phyloP scores from a whole-genome alignment of 1,140 invertebrate genomes.

The Sweltsa coloradensis region DNA sequence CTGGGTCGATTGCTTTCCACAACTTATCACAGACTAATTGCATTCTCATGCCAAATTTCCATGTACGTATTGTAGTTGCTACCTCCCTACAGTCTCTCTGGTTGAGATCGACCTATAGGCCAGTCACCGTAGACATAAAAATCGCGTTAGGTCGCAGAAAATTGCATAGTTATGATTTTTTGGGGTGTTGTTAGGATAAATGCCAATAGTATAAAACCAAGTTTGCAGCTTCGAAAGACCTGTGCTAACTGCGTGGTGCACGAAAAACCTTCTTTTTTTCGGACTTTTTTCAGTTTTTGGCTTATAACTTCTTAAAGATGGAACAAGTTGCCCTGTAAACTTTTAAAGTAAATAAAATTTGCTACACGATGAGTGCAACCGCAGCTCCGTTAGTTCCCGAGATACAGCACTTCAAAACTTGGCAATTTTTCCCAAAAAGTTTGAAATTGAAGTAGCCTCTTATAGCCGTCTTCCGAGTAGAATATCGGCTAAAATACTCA shows the following conservation, averaged over 20 bases:
- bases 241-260: slow-evolving; percentile 5
- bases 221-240: no score
- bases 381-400: slow-evolving; percentile 7
- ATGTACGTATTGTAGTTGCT: no score
- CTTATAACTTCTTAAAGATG: slow-evolving; percentile 1
- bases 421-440: no score
- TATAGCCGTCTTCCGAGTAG: background rate
- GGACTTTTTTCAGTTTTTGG: slow-evolving; percentile 1
- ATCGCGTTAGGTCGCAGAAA: background rate
- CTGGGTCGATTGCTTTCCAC: no score
- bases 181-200: slow-evolving; percentile 5
- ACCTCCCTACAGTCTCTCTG: no score
- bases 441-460: background rate
- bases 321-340: background rate
- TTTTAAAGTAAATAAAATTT: background rate
- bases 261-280: background rate
- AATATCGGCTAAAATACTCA: no score
- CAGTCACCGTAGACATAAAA: no score
- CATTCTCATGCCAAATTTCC: no score
- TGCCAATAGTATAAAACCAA: slow-evolving; percentile 2
- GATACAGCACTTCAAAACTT: slow-evolving; percentile 1
- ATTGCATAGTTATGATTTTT: background rate
- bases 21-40: no score
- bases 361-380: background rate
- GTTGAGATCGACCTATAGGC: no score